Conservation (phyloP, 1,140 invertebrate species). For the Drosophila leontia region DNA sequence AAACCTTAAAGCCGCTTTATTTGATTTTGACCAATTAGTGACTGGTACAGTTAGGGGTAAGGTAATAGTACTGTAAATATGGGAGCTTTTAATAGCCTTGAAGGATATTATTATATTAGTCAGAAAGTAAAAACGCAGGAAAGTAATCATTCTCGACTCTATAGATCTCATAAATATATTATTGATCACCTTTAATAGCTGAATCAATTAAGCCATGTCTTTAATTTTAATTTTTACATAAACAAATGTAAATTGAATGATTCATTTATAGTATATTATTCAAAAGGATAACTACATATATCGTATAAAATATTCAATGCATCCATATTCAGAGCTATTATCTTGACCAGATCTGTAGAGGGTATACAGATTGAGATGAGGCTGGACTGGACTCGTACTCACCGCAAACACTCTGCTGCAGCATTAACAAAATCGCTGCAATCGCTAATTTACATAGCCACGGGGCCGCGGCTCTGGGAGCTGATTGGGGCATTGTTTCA, state of each 20-base stretch:
- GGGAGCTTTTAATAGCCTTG: too few species aligned
- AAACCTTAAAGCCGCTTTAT: conserved; percentile 7
- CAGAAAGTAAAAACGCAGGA: too few species aligned
- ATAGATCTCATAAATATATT: too few species aligned
- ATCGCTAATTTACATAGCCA: conserved; percentile 63
- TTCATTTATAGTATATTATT: too few species aligned
- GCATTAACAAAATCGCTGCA: conserved; percentile 57
- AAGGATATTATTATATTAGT: too few species aligned
- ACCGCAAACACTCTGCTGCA: conserved; percentile 57
- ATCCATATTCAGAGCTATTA: neutral
- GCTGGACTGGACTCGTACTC: conserved; percentile 33
- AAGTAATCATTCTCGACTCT: too few species aligned
- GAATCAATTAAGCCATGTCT: too few species aligned
- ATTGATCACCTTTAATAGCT: too few species aligned
- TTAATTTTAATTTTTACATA: too few species aligned
- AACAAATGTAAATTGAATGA: too few species aligned
- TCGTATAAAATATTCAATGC: neutral
- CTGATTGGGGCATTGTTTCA: conserved; percentile 60
- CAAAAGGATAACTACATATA: too few species aligned
- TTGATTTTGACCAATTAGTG: conserved; percentile 31
- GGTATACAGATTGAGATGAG: neutral
- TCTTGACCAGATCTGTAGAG: neutral
- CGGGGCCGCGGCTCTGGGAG: conserved; percentile 19
- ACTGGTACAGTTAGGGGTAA: neutral
- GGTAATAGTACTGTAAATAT: neutral